These are phyloP conservation scores for Listrodromus nycthemerus DNA, from an alignment of 2,888 invertebrate genomes.

Conservation along the genomic window DNA sequence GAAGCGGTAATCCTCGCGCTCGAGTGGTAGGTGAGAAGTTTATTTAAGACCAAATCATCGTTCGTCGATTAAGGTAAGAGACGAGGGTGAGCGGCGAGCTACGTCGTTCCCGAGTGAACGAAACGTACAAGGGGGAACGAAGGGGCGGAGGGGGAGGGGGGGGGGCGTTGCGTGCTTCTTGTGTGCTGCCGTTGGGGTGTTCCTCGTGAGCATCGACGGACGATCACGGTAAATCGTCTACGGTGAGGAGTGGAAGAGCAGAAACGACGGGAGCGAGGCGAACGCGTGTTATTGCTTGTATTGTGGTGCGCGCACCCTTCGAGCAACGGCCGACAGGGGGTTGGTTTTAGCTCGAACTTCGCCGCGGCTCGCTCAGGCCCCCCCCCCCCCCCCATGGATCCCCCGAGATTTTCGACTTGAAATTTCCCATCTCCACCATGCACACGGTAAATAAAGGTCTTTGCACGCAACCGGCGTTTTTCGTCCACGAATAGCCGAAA, in stretches of 20 bases:
- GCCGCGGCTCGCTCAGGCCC: constrained; percentile 4
- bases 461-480: too few relatives aligned
- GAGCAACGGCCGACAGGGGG: constrained; percentile 68
- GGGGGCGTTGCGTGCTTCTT: constrained; percentile 51
- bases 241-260: constrained; percentile 29
- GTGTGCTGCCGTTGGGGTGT: constrained; percentile 43
- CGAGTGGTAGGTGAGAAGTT: constrained; percentile 81
- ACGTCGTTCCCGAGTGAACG: constrained; percentile 53
- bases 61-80: constrained; percentile 83
- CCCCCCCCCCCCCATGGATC: constrained; percentile 38
- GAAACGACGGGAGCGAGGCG: constrained; percentile 70
- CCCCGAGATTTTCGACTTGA: constrained; percentile 74
- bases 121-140: constrained; percentile 18
- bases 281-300: constrained; percentile 83
- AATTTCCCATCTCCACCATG: constrained; percentile 27
- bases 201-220: constrained; percentile 35
- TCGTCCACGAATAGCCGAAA: too few relatives aligned
- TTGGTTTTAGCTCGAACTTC: constrained; percentile 75
- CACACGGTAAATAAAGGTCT: too few relatives aligned
- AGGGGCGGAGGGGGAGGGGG: constrained; percentile 63
- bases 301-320: constrained; percentile 79
- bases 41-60: constrained; percentile 84
- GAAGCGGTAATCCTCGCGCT: constrained; percentile 66
- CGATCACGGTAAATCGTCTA: constrained; percentile 62
- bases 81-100: constrained; percentile 68